A percentile compares a stretch with the other conserved stretches of the same genome.
These are phyloP conservation scores for Glaucopsyche alexis DNA, from an alignment of 2,888 invertebrate species.

Conservation along the genomic window DNA sequence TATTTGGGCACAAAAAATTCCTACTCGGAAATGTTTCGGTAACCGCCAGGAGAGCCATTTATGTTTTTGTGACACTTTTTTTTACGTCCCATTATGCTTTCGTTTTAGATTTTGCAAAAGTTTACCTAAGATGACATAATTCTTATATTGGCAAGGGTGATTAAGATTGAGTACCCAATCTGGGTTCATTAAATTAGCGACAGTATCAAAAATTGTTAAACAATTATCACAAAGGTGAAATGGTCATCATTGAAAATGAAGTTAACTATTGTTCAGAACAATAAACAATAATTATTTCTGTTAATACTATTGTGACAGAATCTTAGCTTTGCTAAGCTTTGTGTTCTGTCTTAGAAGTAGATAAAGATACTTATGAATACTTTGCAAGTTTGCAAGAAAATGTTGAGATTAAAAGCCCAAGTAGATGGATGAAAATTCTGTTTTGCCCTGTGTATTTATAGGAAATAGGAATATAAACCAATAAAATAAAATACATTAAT, in stretches of 20 bases:
- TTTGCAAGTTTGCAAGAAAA: no score
- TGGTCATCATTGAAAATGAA: no score
- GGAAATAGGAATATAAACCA: neutral
- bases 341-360: neutral
- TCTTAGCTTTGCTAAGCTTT: neutral
- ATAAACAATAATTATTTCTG: no score
- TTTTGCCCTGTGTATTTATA: no score
- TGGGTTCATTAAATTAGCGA: neutral
- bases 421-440: no score
- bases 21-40: conserved; percentile 51
- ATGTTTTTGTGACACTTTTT: conserved; percentile 22
- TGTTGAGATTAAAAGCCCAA: no score
- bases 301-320: no score
- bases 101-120: neutral
- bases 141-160: neutral
- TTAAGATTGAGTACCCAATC: neutral
- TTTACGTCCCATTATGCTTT: conserved; percentile 17
- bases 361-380: neutral
- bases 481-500: neutral
- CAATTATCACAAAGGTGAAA: no score
- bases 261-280: no score
- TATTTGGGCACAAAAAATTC: conserved; percentile 41
- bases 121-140: neutral
- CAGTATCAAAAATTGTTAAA: neutral
- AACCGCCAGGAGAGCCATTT: conserved; percentile 53